Evolutionary conservation across 1,140 invertebrate species (phyloP).

Genomic region (Nephotettix cincticeps): DNA sequence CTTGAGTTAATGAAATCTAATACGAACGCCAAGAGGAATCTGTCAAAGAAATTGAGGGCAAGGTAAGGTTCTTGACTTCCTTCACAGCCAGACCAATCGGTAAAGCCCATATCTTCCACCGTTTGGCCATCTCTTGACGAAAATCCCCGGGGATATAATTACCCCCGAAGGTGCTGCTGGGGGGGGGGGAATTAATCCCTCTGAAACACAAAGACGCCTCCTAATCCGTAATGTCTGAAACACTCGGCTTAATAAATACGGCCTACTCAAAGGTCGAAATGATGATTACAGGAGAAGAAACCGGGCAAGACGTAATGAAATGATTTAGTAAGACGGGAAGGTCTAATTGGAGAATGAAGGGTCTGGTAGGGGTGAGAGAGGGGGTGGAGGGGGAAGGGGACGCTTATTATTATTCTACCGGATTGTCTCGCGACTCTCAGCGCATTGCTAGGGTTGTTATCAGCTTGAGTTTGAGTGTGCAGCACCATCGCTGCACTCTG

Average conservation of each 20-base stretch:
- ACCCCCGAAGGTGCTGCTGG: not conserved
- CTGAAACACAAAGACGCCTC: not conserved
- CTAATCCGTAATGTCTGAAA: not conserved
- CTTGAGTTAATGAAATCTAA: no score
- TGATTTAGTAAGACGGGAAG: not conserved
- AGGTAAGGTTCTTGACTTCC: no score
- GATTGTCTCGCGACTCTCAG: not conserved
- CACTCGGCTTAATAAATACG: not conserved
- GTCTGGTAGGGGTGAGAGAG: no score
- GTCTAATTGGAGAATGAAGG: not conserved
- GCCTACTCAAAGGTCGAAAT: not conserved
- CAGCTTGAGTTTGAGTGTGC: not conserved
- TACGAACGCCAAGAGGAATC: no score
- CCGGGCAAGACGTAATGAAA: not conserved
- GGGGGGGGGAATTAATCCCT: not conserved
- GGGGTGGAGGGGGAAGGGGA: not conserved
- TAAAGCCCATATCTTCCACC: no score
- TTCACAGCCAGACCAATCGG: no score
- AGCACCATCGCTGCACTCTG: not conserved
- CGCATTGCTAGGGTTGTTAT: not conserved
- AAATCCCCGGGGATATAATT: not conserved
- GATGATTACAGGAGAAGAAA: not conserved
- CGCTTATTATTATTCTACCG: not conserved
- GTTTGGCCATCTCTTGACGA: not conserved
- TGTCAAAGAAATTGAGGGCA: no score